Evolutionary conservation across 1,140 invertebrate species (phyloP), one percentile per base, ranked within the genome.

Genomic region (Aplysia californica): DNA sequence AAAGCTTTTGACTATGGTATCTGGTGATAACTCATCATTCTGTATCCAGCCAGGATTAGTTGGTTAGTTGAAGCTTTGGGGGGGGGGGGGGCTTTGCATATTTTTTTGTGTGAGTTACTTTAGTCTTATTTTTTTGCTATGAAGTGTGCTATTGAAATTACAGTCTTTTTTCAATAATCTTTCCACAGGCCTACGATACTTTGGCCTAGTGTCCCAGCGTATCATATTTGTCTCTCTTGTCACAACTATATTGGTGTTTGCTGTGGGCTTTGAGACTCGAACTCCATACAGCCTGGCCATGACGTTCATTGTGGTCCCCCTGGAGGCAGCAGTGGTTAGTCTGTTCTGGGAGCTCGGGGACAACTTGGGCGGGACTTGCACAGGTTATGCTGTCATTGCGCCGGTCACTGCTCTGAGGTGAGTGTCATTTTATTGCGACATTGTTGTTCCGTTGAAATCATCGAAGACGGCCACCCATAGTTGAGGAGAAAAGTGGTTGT

Each of bases 351-450:
- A 88, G 36, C 75, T 90, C 15, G 86, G 85, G 29, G 82, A 85
- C 56, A 80, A 79, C 35, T 79, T 89, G 2, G 88, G 87, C 36
- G 89, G 89, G 18, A 88, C 86, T 6, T 88, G 86, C 61, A 86
- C 83, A 69, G 87, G 87, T 23, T 89, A 89, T 82, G 87, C 86
- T 10, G 66, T 90, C 2, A 87, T 90, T 29, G 81, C 83, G 38
- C 88, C 89, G 55, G 76, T 85, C 6, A 82, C 85, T n/a, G 74
- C 80, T 5, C 79, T 83, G 58, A 84, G 80, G 87, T 89, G 73
- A 81, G 79, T 75, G 2, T 18, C 10, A 26, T 10, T 15, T 61
- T 26, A 20, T n/a, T n/a, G n/a, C n/a, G n/a, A n/a, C n/a, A n/a
- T n/a, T n/a, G n/a, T n/a, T n/a, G n/a, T n/a, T n/a, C n/a, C n/a